Base-by-base conservation (phyloP, 2,113 vertebrate genomes). In the Rousettus leschenaultii region DNA sequence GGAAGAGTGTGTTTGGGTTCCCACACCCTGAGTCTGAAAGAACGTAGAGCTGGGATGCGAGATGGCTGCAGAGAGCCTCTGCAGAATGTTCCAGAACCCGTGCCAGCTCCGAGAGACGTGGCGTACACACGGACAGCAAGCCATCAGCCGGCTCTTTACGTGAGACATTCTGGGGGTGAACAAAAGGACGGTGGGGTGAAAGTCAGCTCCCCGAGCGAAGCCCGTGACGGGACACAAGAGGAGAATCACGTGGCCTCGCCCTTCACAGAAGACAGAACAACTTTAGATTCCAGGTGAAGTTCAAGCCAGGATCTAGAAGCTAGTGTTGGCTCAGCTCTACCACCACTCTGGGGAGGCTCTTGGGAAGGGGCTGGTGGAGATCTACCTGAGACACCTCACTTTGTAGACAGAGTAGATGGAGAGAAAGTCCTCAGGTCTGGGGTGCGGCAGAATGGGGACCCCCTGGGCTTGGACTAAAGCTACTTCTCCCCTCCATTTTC, bases 101-200 rank as follows among this genome's bases (percentile, higher is more conserved):
- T 22, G 85, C 5, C 35, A 33, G 15, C 43, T 59, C 77, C 51
- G 8, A 26, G 48, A 3, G 13, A 14, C 0, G 11, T 0, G 1
- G 19, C 12, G 3, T 16, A 22, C 8, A n/a, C 21, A 30, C 26
- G 21, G 45, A 65, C 13, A 33, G 5, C 22, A 61, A 35, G 71
- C 12, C 53, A 11, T 61, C 74, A 26, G 24, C n/a, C 14, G 12
- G 13, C 35, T 43, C 45, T 68, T 22, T 35, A 59, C 3, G 8
- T 6, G 28, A 51, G 40, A 24, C 28, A 16, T 48, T 59, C 28
- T 2, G 14, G 40, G 30, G 78, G 71, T 24, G 28, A 14, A 40
- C 5, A 16, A 33, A 33, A 63, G 13, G 33, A 55, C 40, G 35
- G n/a, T 35, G n/a, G 5, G 2, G 30, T 15, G 11, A 53, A 28